These are phyloP conservation scores for Gobio occitaniae DNA, from an alignment of 2,797 vertebrate genomes.

Conservation along the genomic window DNA sequence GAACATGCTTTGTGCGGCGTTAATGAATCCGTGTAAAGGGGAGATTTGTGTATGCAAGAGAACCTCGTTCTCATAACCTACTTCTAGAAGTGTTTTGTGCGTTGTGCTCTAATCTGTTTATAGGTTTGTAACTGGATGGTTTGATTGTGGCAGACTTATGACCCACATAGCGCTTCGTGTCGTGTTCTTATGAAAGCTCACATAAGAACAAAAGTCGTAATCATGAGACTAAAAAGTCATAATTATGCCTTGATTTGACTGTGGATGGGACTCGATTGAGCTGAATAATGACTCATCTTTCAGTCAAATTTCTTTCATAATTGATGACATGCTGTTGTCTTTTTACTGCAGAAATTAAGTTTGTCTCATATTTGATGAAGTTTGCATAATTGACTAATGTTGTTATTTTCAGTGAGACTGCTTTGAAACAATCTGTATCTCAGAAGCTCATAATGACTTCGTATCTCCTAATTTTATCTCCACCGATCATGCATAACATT, in stretches of 20 bases:
- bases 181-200: no score
- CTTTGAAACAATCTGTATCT: background rate
- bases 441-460: no score
- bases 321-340: no score
- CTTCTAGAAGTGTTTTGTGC: slow-evolving; percentile 2
- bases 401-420: no score
- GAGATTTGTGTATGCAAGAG: slow-evolving; percentile 2
- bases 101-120: background rate
- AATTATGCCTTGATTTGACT: background rate
- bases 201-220: background rate
- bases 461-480: no score
- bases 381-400: background rate
- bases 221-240: no score
- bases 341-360: background rate
- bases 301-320: background rate
- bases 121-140: background rate
- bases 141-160: background rate
- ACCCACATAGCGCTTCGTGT: background rate
- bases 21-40: slow-evolving; percentile 13
- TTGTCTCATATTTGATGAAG: background rate
- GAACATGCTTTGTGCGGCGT: background rate
- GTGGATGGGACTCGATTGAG: no score
- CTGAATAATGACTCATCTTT: no score
- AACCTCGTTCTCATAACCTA: slow-evolving; percentile 23
- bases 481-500: no score